These are phyloP conservation scores for Amazona vittata DNA, from an alignment of 2,113 vertebrate genomes.

Conservation along the genomic window DNA sequence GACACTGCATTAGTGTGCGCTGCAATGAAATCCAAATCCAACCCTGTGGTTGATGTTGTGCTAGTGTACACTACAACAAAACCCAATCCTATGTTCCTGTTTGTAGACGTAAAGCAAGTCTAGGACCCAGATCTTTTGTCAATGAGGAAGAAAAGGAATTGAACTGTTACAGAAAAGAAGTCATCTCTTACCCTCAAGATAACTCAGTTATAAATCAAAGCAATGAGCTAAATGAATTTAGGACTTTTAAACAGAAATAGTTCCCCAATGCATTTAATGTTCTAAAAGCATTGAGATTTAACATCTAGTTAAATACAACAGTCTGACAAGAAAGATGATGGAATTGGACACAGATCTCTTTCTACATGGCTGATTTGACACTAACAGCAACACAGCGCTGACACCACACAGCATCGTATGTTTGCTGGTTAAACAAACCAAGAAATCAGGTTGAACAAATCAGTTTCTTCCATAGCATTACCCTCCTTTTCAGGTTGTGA, in stretches of 20 bases:
- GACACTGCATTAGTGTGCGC: not conserved
- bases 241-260: constrained; percentile 14
- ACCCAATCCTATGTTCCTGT: not conserved
- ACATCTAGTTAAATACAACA: not conserved
- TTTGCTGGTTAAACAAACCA: constrained; percentile 48
- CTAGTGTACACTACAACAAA: not conserved
- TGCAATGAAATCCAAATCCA: not conserved
- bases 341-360: not conserved
- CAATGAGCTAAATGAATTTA: constrained; percentile 15
- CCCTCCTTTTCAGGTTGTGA: constrained; percentile 3
- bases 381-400: not conserved
- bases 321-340: constrained; percentile 20
- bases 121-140: not conserved
- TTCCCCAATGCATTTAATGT: constrained; percentile 8
- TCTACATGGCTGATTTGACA: constrained; percentile 16
- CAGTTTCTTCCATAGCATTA: not conserved
- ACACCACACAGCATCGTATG: not conserved
- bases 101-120: not conserved
- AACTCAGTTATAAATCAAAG: not conserved
- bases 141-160: not conserved
- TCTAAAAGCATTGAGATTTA: not conserved
- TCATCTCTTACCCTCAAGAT: not conserved
- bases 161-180: not conserved
- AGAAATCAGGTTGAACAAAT: constrained; percentile 42
- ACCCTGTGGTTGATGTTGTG: not conserved